Percentiles rank a stretch among this genome's conserved stretches.
phyloP scores from a whole-genome alignment of 2,113 vertebrate genomes.

The Verasper variegatus region DNA sequence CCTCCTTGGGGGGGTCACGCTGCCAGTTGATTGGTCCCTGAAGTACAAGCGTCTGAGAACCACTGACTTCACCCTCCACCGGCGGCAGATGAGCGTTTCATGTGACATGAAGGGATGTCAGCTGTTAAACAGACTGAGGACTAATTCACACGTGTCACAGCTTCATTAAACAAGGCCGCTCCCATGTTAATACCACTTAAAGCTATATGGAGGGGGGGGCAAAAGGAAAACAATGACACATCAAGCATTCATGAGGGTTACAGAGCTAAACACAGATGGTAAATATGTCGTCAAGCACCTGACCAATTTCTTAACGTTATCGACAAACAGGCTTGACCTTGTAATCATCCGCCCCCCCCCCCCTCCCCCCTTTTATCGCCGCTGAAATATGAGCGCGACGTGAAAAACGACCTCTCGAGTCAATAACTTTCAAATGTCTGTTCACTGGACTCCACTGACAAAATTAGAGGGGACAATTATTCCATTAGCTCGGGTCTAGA shows the following conservation, averaged over 20 bases:
- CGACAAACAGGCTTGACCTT: constrained; percentile 32
- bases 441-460: constrained; percentile 59
- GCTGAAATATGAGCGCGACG: constrained; percentile 19
- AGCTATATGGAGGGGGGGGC: neutral
- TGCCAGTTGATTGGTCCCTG: too few relatives aligned
- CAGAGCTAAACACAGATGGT: constrained; percentile 18
- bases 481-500: constrained; percentile 57
- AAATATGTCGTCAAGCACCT: constrained; percentile 39
- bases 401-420: constrained; percentile 38
- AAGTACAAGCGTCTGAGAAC: too few relatives aligned
- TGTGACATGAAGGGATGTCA: neutral
- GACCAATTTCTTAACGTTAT: constrained; percentile 41
- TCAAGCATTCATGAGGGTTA: constrained; percentile 33
- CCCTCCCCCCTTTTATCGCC: constrained; percentile 15
- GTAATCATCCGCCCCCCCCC: neutral
- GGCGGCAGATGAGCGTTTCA: neutral
- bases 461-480: constrained; percentile 68
- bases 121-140: constrained; percentile 6
- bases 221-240: constrained; percentile 52
- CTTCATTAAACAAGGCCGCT: constrained; percentile 7
- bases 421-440: constrained; percentile 41
- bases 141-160: constrained; percentile 19
- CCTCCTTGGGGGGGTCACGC: too few relatives aligned
- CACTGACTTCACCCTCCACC: neutral
- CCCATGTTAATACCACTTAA: constrained; percentile 25